These are phyloP conservation scores for Thermophis baileyi DNA, from an alignment of 2,113 vertebrate species.

Conservation along the genomic window DNA sequence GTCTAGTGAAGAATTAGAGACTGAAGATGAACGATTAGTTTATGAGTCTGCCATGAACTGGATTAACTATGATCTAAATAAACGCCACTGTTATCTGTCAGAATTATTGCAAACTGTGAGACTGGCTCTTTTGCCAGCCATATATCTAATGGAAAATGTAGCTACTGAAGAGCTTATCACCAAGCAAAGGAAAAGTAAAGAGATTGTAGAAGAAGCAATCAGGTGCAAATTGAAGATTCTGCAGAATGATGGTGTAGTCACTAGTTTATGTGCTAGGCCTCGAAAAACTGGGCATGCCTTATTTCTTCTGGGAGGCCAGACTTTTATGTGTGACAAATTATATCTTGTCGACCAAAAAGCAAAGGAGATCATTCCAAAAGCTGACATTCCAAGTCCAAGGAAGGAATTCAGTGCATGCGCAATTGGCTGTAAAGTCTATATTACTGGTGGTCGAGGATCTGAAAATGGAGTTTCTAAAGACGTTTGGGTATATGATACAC, in stretches of 20 bases:
- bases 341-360: slow-evolving; percentile 82
- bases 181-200: slow-evolving; percentile 80
- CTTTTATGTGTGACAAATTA: slow-evolving; percentile 83
- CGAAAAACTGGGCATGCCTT: slow-evolving; percentile 79
- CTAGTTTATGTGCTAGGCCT: slow-evolving; percentile 78
- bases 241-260: slow-evolving; percentile 80
- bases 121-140: slow-evolving; percentile 77
- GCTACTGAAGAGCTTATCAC: slow-evolving; percentile 81
- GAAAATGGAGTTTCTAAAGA: slow-evolving; percentile 82
- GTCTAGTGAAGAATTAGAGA: slow-evolving; percentile 80
- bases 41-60: slow-evolving; percentile 80
- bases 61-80: slow-evolving; percentile 77
- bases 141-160: slow-evolving; percentile 83
- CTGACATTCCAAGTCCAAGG: slow-evolving; percentile 79
- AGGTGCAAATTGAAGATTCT: slow-evolving; percentile 80
- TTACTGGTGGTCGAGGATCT: slow-evolving; percentile 77
- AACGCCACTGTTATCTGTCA: slow-evolving; percentile 74
- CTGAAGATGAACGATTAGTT: slow-evolving; percentile 77
- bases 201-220: slow-evolving; percentile 80
- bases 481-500: slow-evolving; percentile 81
- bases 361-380: slow-evolving; percentile 82
- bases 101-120: slow-evolving; percentile 78
- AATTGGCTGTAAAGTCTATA: slow-evolving; percentile 82
- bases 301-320: slow-evolving; percentile 80
- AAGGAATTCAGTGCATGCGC: slow-evolving; percentile 83